These are phyloP conservation scores for Melitaea athalia DNA, from an alignment of 2,888 invertebrate species.

Conservation along the genomic window DNA sequence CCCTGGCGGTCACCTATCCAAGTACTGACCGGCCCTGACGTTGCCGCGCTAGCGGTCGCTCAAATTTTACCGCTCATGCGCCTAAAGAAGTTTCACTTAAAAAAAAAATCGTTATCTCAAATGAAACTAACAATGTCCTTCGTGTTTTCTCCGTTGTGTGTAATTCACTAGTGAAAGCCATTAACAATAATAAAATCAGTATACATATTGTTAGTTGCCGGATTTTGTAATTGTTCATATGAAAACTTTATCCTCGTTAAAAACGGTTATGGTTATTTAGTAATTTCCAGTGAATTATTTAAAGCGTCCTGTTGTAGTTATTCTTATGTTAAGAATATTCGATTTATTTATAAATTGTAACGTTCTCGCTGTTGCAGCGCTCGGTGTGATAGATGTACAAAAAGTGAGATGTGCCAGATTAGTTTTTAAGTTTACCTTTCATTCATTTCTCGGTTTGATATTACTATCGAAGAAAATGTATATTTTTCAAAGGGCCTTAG, in stretches of 20 bases:
- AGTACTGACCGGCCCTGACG: too few relatives aligned
- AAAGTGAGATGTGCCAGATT: constrained; percentile 67
- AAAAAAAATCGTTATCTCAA: too few relatives aligned
- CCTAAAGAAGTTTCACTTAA: too few relatives aligned
- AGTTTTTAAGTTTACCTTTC: constrained; percentile 41
- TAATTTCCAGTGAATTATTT: constrained; percentile 59
- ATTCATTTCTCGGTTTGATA: constrained; percentile 19
- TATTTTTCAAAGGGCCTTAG: neutral
- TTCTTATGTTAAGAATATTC: constrained; percentile 79
- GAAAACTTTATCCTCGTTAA: constrained; percentile 14
- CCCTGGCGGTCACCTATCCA: too few relatives aligned
- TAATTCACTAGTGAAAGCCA: too few relatives aligned
- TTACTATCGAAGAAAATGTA: constrained; percentile 28
- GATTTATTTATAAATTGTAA: constrained; percentile 57
- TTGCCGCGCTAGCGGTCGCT: too few relatives aligned
- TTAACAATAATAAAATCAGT: too few relatives aligned
- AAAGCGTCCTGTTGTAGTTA: constrained; percentile 66
- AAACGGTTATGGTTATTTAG: constrained; percentile 38
- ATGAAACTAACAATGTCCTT: too few relatives aligned
- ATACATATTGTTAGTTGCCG: constrained; percentile 10
- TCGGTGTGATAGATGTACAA: constrained; percentile 58
- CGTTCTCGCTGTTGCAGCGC: constrained; percentile 44
- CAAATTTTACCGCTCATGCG: too few relatives aligned
- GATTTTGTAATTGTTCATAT: constrained; percentile 24
- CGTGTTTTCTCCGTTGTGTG: too few relatives aligned